Conservation (phyloP, 2,797 vertebrate species). For the Distichodus sexfasciatus region DNA sequence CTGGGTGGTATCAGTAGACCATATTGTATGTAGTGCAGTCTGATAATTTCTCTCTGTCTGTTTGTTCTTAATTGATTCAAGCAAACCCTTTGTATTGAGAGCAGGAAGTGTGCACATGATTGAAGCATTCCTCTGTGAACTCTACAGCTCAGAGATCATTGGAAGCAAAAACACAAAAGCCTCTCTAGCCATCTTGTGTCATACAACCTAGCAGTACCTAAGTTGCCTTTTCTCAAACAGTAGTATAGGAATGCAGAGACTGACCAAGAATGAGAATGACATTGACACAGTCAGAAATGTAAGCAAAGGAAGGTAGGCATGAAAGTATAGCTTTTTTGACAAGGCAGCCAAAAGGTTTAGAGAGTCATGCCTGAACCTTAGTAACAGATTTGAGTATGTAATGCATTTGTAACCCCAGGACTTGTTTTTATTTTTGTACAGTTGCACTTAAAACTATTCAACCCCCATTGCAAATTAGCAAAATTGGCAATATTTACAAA, state of each 20-base stretch:
- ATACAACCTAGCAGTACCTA: not conserved
- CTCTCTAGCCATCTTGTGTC: constrained; percentile 17
- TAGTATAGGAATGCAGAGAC: not conserved
- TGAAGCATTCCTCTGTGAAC: constrained; percentile 59
- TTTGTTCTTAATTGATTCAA: constrained; percentile 70
- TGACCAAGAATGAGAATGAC: not conserved
- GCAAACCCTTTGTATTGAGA: constrained; percentile 70
- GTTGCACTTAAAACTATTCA: too few species aligned
- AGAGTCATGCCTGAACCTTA: too few species aligned
- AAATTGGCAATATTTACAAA: too few species aligned
- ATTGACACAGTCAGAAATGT: not conserved
- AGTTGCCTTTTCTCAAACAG: not conserved
- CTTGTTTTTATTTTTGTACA: too few species aligned
- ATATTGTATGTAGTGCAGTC: not conserved
- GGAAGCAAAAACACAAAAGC: constrained; percentile 54
- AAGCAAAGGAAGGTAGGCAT: not conserved
- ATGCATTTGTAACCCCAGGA: too few species aligned
- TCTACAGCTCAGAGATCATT: constrained; percentile 62
- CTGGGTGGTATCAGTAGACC: not conserved
- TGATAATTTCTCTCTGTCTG: not conserved
- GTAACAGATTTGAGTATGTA: too few species aligned
- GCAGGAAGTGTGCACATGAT: constrained; percentile 55
- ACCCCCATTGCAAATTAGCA: too few species aligned
- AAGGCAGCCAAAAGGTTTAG: too few species aligned
- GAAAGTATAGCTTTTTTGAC: too few species aligned